A percentile compares a stretch with the other conserved stretches of the same genome.
These are phyloP conservation scores for Drosophila siamana DNA, from an alignment of 2,888 invertebrate species.

Conservation along the genomic window DNA sequence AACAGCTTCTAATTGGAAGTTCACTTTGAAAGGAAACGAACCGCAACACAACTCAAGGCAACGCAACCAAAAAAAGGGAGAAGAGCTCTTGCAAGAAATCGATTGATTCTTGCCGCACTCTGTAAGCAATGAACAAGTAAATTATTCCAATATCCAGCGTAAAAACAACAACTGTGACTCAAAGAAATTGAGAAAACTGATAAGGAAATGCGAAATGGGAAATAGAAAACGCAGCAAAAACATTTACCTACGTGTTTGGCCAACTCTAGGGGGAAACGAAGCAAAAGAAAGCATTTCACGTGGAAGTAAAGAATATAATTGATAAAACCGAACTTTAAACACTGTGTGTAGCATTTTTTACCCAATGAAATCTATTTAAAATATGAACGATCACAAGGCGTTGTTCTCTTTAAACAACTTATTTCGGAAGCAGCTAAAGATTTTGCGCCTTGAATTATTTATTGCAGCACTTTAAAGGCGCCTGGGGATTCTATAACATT, in stretches of 20 bases:
- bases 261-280: neutral
- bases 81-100: slow-evolving; percentile 33
- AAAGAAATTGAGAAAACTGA: neutral
- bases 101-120: slow-evolving; percentile 36
- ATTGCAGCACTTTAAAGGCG: no score
- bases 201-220: neutral
- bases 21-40: slow-evolving; percentile 46
- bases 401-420: no score
- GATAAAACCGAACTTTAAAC: neutral
- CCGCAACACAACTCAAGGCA: slow-evolving; percentile 26
- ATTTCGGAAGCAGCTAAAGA: no score
- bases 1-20: slow-evolving; percentile 75
- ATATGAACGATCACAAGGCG: no score
- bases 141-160: slow-evolving; percentile 20
- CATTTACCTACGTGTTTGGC: slow-evolving; percentile 1
- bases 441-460: no score
- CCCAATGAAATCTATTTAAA: no score
- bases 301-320: neutral
- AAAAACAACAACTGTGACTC: slow-evolving; percentile 1
- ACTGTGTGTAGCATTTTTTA: neutral
- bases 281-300: neutral
- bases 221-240: neutral
- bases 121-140: slow-evolving; percentile 19
- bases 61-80: slow-evolving; percentile 7
- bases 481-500: no score